A percentile compares a stretch with the other conserved stretches of the same genome.
Conservation (phyloP, 2,113 vertebrate genomes). For the Callaeas wilsoni region DNA sequence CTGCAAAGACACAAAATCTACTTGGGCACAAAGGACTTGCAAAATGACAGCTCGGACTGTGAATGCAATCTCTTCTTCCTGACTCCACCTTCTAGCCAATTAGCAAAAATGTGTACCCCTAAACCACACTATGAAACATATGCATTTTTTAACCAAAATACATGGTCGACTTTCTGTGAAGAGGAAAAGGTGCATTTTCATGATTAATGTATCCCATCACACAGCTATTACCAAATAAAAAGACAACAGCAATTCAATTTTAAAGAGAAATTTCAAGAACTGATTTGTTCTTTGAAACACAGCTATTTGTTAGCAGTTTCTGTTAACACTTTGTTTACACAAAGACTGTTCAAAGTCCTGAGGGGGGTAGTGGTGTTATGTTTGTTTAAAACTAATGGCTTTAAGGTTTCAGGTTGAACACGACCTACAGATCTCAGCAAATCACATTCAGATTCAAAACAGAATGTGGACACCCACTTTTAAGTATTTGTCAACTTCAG, state of each 20-base stretch:
- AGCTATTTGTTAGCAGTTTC: neutral
- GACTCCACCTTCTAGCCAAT: neutral
- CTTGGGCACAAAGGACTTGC: fast-evolving
- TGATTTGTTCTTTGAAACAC: neutral
- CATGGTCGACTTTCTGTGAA: neutral
- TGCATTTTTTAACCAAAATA: neutral
- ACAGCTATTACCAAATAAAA: neutral
- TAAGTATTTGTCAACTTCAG: neutral
- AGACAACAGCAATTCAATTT: neutral
- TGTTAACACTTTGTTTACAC: neutral
- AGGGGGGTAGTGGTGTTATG: fast-evolving
- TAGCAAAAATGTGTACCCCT: neutral
- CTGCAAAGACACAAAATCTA: neutral
- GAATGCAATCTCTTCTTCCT: neutral
- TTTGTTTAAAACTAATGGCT: neutral
- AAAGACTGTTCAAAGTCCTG: neutral
- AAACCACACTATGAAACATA: neutral
- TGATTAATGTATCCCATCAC: neutral
- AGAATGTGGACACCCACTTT: fast-evolving
- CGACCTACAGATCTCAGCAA: neutral
- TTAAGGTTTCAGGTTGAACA: neutral
- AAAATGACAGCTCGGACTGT: fast-evolving
- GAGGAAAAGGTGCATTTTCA: neutral
- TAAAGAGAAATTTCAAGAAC: neutral
- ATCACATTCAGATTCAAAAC: neutral